These are phyloP conservation scores for Cacoxenus indagator DNA, from an alignment of 2,888 invertebrate genomes.

Conservation along the genomic window DNA sequence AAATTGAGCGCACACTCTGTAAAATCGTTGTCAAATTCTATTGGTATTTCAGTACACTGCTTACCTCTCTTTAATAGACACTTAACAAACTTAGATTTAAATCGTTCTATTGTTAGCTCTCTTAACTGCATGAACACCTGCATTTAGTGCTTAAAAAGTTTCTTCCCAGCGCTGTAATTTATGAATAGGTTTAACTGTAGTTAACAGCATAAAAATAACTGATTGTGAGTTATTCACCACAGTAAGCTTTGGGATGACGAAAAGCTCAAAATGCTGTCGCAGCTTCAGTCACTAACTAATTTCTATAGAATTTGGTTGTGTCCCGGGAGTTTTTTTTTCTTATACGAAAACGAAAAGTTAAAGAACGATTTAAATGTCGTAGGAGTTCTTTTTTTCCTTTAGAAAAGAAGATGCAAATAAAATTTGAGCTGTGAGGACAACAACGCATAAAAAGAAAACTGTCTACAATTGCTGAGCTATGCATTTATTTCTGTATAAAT, in stretches of 20 bases:
- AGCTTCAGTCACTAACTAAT: constrained; percentile 12
- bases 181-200: background rate
- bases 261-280: constrained; percentile 3
- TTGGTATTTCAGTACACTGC: no score
- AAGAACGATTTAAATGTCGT: background rate
- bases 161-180: no score
- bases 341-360: background rate
- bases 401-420: background rate
- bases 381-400: no score
- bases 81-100: no score
- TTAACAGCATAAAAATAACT: background rate
- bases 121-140: no score
- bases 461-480: background rate
- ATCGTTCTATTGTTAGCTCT: no score
- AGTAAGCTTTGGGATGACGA: background rate
- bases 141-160: no score
- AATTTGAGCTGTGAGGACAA: no score
- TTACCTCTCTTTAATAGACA: no score
- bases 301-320: constrained; percentile 5
- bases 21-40: no score
- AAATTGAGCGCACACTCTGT: no score
- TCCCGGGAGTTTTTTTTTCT: background rate
- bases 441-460: background rate
- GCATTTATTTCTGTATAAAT: constrained; percentile 2
- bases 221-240: background rate